Base-by-base conservation (phyloP, 2,113 vertebrate genomes). In the Psittacula cyanocephala region DNA sequence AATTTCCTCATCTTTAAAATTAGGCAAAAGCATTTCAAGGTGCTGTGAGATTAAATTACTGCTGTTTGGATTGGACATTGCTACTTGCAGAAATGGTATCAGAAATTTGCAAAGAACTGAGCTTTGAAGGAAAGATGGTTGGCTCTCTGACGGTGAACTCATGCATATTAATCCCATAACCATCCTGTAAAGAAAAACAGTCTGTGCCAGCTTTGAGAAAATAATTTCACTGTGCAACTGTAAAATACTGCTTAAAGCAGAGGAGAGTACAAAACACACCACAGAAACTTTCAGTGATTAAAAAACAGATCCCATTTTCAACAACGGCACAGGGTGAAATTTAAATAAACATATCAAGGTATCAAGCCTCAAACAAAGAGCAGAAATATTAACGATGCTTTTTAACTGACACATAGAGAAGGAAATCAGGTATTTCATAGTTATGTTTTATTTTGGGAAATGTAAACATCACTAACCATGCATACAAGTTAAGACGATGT, bases 381-480 rank as follows among this genome's bases (percentile, higher is more conserved):
- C 37, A 37, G 55, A 84, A 88, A 63, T 31, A 64, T 11, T 60
- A 81, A 77, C 8, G 18, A 27, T 79, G 37, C 9, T 65, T 79
- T 88, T 85, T 17, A 78, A 57, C 28, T 35, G 37, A 70, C 27
- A 75, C 17, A 55, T 17, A 77, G 63, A 49, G 20, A 93, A 80
- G 3, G 5, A 91, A 91, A 86, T 78, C 10, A 69, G 29, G 3
- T 87, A 89, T n/a, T 89, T 79, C 65, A 91, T 93, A 94, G 94
- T 97, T 96, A 77, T 19, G 92, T 97, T 97, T 98, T 98, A 98
- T 98, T 98, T 97, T 97, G 89, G 57, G 97, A 98, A 98, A 98
- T 97, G 97, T 97, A 98, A 98, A 98, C 96, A 39, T 98, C 96
- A 96, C 97, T 98, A 98, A 97, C 96, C 98, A 98, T 98, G 98